These are phyloP conservation scores for Corynorhinus townsendii DNA, from an alignment of 2,113 vertebrate genomes.

Conservation along the genomic window DNA sequence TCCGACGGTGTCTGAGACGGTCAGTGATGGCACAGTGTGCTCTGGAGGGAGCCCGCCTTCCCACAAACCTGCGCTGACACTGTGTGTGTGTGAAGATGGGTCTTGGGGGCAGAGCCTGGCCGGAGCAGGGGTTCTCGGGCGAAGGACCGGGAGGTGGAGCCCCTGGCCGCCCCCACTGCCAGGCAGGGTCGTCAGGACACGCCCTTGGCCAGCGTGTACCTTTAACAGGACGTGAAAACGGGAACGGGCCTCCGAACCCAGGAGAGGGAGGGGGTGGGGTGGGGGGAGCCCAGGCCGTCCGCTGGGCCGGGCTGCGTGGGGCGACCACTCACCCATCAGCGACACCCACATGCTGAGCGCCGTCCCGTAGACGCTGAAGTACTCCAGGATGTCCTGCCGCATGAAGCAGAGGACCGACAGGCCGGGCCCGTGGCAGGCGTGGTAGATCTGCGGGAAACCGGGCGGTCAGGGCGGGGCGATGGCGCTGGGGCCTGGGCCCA, in stretches of 20 bases:
- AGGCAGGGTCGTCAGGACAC: fast-evolving
- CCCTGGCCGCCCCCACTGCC: fast-evolving
- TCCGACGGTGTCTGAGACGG: fast-evolving
- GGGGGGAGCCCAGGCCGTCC: fast-evolving
- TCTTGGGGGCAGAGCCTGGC: fast-evolving
- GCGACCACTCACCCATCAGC: slow-evolving; percentile 61
- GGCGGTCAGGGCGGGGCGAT: fast-evolving
- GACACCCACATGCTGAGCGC: slow-evolving; percentile 98
- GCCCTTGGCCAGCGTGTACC: fast-evolving
- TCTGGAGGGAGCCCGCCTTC: fast-evolving
- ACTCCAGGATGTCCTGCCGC: slow-evolving; percentile 92
- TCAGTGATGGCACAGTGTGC: fast-evolving
- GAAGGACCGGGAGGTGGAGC: fast-evolving
- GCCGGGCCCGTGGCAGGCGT: slow-evolving; percentile 89
- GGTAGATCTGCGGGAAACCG: slow-evolving; percentile 72
- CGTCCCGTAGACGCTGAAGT: slow-evolving; percentile 94
- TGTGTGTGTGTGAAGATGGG: fast-evolving
- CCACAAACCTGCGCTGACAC: no score
- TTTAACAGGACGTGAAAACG: fast-evolving
- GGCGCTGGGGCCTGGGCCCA: fast-evolving
- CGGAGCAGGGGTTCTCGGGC: fast-evolving
- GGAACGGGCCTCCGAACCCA: fast-evolving
- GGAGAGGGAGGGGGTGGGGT: background rate
- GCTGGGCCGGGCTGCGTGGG: fast-evolving
- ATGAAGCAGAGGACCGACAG: slow-evolving; percentile 92